Conservation (phyloP, 2,797 vertebrate species). For the Gymnothorax reevesii region DNA sequence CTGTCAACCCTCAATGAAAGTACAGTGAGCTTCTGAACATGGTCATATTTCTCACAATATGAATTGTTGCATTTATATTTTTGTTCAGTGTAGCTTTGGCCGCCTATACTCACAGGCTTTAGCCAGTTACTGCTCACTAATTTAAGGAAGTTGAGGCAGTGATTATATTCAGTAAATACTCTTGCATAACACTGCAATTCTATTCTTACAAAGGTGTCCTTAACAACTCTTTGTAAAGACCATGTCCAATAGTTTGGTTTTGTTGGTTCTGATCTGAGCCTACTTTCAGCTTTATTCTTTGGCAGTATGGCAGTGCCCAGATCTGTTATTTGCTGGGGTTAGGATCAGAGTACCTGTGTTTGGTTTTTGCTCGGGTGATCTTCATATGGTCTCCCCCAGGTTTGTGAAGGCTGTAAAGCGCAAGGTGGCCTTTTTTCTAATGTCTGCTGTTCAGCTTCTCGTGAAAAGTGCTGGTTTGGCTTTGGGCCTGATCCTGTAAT, state of each 20-base stretch:
- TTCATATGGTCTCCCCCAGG: neutral
- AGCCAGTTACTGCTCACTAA: neutral
- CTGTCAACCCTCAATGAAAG: no score
- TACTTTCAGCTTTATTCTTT: neutral
- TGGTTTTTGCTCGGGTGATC: neutral
- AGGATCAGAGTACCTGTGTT: neutral
- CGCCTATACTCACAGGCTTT: neutral
- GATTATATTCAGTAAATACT: neutral
- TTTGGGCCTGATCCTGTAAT: constrained; percentile 7
- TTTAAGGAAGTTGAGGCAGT: neutral
- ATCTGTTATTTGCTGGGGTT: neutral
- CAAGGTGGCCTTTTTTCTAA: neutral
- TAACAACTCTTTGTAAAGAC: neutral
- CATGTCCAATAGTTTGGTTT: no score
- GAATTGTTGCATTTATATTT: no score
- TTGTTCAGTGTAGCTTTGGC: no score
- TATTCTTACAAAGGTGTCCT: neutral
- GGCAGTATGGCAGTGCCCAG: neutral
- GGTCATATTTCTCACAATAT: no score
- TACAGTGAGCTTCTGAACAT: no score
- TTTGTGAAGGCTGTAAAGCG: neutral
- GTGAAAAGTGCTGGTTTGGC: neutral
- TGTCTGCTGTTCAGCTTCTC: neutral
- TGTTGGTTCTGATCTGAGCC: no score
- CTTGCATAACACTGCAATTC: neutral